Evolutionary conservation across 2,797 vertebrate species (phyloP).

Genomic region (Carduelis carduelis): DNA sequence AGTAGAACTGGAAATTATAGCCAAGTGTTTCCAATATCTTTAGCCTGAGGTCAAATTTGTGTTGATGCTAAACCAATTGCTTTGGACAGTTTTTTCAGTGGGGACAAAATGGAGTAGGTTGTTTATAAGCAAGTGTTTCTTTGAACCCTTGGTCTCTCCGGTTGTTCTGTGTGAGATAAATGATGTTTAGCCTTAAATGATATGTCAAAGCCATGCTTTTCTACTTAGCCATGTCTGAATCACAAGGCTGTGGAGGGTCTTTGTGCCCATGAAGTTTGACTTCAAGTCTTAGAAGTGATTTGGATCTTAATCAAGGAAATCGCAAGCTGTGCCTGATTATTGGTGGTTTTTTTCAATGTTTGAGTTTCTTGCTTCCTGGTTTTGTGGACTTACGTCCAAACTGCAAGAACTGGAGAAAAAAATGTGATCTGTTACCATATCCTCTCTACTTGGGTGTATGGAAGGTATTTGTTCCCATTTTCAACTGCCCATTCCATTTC

Average conservation of each 20-base stretch:
- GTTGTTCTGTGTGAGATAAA: neutral
- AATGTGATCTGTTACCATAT: neutral
- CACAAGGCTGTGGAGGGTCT: neutral
- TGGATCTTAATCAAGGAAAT: neutral
- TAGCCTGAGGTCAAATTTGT: neutral
- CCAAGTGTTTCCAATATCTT: conserved; percentile 16
- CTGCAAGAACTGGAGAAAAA: neutral
- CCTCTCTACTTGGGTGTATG: accelerated
- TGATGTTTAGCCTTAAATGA: conserved; percentile 4
- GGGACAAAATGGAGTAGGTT: conserved; percentile 28
- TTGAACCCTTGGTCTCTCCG: conserved; percentile 3
- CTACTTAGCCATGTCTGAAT: neutral
- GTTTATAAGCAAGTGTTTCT: conserved; percentile 40
- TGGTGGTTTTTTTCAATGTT: neutral
- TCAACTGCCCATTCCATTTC: neutral
- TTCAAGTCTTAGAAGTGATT: neutral
- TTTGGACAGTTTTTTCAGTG: conserved; percentile 42
- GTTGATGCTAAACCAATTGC: conserved; percentile 33
- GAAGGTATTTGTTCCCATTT: neutral
- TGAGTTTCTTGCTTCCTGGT: neutral
- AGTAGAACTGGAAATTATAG: neutral
- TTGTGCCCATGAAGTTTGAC: neutral
- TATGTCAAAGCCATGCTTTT: conserved; percentile 11
- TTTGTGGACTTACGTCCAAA: neutral
- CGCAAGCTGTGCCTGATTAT: neutral